phyloP scores from a whole-genome alignment of 2,113 vertebrate genomes.

The Neolamprologus brichardi region DNA sequence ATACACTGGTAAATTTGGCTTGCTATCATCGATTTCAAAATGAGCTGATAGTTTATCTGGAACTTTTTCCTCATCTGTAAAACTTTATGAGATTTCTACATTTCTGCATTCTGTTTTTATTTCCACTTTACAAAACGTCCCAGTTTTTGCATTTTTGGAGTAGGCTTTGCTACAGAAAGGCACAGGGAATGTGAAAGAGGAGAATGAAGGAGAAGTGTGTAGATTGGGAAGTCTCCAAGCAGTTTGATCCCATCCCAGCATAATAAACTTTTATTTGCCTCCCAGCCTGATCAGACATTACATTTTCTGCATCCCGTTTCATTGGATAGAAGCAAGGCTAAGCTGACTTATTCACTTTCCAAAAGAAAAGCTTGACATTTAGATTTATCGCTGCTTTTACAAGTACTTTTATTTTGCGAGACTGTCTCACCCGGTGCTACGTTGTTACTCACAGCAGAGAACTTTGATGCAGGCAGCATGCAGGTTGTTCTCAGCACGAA shows the following conservation, averaged over 20 bases:
- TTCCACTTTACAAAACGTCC: neutral
- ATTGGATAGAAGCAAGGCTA: neutral
- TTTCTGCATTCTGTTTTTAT: neutral
- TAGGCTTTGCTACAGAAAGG: neutral
- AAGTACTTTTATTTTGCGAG: neutral
- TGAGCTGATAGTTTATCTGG: neutral
- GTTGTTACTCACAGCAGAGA: slow-evolving; percentile 74
- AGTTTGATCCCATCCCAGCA: neutral
- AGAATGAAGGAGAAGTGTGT: neutral
- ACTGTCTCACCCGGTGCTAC: neutral
- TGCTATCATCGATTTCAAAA: neutral
- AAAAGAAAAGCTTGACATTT: neutral
- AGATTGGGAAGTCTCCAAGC: neutral
- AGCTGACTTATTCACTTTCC: neutral
- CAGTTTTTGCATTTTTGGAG: neutral
- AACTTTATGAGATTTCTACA: neutral
- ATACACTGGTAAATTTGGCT: neutral
- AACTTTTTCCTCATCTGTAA: neutral
- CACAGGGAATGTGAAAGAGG: neutral
- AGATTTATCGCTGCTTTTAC: neutral
- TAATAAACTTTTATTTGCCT: neutral
- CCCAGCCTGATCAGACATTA: neutral
- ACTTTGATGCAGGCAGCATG: slow-evolving; percentile 82
- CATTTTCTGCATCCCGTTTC: neutral
- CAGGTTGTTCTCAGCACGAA: slow-evolving; percentile 79